These are phyloP conservation scores for Crambe crambe DNA, from an alignment of 37 sponge, comb jelly and placozoan species.

Conservation along the genomic window DNA sequence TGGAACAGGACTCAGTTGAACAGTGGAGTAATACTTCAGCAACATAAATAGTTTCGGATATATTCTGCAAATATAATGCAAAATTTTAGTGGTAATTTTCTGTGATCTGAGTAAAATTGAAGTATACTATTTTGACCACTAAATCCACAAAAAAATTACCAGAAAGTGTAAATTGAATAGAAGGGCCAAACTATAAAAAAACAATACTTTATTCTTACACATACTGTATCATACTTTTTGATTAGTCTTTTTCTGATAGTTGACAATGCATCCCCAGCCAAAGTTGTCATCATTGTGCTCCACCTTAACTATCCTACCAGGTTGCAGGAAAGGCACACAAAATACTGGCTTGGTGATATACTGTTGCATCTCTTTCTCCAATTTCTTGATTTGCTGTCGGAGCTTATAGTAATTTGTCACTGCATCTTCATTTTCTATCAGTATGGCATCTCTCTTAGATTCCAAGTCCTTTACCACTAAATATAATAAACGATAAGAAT, in stretches of 20 bases:
- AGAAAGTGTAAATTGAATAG: neutral
- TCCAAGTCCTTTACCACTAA: constrained; percentile 72
- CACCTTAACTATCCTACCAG: constrained; percentile 89
- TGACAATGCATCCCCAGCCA: constrained; percentile 97
- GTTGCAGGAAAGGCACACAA: constrained; percentile 93
- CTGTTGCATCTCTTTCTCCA: constrained; percentile 72
- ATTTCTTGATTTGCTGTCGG: constrained; percentile 80
- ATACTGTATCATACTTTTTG: constrained; percentile 40
- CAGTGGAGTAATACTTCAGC: constrained; percentile 87
- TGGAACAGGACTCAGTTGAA: constrained; percentile 61
- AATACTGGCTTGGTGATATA: constrained; percentile 81
- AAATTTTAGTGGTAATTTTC: neutral
- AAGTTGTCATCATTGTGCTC: constrained; percentile 79
- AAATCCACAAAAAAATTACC: neutral
- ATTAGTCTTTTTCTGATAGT: constrained; percentile 94
- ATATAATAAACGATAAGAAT: neutral
- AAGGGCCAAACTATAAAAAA: neutral
- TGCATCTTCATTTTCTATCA: constrained; percentile 77
- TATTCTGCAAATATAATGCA: constrained; percentile 25
- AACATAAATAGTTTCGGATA: constrained; percentile 71
- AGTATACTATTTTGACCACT: too few relatives aligned
- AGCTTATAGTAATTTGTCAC: constrained; percentile 85
- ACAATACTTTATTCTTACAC: neutral
- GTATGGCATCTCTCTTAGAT: constrained; percentile 66
- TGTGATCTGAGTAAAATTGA: too few relatives aligned